Percentiles rank a stretch among this genome's conserved stretches.
These are phyloP conservation scores for Stenurella melanura DNA, from an alignment of 2,888 invertebrate species.

Conservation along the genomic window DNA sequence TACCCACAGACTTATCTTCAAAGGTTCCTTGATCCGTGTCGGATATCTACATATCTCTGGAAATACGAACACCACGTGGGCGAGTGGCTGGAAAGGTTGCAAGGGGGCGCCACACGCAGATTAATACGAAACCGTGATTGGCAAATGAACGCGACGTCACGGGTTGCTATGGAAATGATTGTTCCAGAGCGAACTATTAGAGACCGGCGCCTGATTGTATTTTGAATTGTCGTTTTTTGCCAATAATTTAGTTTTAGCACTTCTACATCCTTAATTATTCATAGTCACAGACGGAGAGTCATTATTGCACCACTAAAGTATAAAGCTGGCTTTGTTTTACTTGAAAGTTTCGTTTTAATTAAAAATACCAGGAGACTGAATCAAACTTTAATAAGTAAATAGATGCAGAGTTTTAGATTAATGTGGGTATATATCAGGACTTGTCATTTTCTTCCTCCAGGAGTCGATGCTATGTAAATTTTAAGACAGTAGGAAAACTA, in stretches of 20 bases:
- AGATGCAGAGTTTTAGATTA: background rate
- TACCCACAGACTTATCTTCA: too few relatives aligned
- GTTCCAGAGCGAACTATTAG: slow-evolving; percentile 48
- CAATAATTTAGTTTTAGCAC: slow-evolving; percentile 59
- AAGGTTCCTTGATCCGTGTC: background rate
- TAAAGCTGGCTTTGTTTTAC: slow-evolving; percentile 13
- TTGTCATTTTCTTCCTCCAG: background rate
- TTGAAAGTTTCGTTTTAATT: slow-evolving; percentile 14
- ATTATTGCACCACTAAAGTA: slow-evolving; percentile 38
- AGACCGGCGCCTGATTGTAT: slow-evolving; percentile 58
- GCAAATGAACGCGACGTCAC: slow-evolving; percentile 56
- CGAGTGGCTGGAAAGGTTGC: background rate
- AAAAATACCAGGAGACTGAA: slow-evolving; percentile 15
- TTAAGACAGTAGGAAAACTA: background rate
- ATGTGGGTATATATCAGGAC: background rate
- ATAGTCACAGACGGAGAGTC: slow-evolving; percentile 49
- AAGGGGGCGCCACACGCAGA: slow-evolving; percentile 34
- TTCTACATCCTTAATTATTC: slow-evolving; percentile 60
- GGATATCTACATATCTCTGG: background rate
- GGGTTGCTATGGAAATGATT: slow-evolving; percentile 51
- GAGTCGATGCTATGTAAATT: background rate
- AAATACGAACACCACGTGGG: background rate
- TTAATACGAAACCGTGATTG: slow-evolving; percentile 44
- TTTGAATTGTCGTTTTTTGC: slow-evolving; percentile 55
- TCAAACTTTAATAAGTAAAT: slow-evolving; percentile 7